phyloP scores from a whole-genome alignment of 2,888 invertebrate genomes.

The Eumacrocentrus americanus region DNA sequence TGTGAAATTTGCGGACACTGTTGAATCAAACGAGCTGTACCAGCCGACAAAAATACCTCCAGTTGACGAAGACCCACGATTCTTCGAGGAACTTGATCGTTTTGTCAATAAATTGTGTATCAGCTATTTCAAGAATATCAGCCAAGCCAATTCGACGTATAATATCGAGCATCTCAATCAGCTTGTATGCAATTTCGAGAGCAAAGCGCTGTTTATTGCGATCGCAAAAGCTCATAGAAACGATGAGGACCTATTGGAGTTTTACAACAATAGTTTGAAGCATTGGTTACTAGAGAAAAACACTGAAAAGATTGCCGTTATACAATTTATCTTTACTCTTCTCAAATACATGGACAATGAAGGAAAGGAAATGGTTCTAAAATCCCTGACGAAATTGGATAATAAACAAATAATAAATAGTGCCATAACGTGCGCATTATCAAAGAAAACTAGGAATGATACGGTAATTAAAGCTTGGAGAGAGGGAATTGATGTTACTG shows the following conservation, averaged over 20 bases:
- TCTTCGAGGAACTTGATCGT: constrained; percentile 61
- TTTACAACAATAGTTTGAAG: constrained; percentile 60
- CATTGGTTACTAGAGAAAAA: constrained; percentile 65
- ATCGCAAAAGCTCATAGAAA: constrained; percentile 56
- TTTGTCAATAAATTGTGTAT: constrained; percentile 63
- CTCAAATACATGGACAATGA: constrained; percentile 64
- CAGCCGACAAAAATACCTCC: constrained; percentile 14
- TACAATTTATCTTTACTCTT: constrained; percentile 71
- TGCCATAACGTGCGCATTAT: constrained; percentile 53
- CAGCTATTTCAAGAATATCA: constrained; percentile 63
- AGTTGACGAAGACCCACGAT: constrained; percentile 52
- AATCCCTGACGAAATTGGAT: constrained; percentile 63
- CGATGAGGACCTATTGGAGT: constrained; percentile 45
- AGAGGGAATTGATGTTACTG: constrained; percentile 57
- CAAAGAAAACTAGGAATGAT: constrained; percentile 61
- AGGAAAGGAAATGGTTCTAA: constrained; percentile 66
- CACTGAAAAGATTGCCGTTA: constrained; percentile 64
- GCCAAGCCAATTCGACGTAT: constrained; percentile 60
- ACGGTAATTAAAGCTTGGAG: constrained; percentile 63
- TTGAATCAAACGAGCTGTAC: constrained; percentile 23
- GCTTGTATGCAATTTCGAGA: constrained; percentile 67
- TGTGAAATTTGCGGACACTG: constrained; percentile 64
- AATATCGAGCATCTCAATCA: constrained; percentile 64
- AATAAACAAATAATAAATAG: constrained; percentile 41
- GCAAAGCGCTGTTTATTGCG: constrained; percentile 62